Evolutionary conservation across 2,113 vertebrate species (phyloP).

Genomic region (Protomyctophum bolini): DNA sequence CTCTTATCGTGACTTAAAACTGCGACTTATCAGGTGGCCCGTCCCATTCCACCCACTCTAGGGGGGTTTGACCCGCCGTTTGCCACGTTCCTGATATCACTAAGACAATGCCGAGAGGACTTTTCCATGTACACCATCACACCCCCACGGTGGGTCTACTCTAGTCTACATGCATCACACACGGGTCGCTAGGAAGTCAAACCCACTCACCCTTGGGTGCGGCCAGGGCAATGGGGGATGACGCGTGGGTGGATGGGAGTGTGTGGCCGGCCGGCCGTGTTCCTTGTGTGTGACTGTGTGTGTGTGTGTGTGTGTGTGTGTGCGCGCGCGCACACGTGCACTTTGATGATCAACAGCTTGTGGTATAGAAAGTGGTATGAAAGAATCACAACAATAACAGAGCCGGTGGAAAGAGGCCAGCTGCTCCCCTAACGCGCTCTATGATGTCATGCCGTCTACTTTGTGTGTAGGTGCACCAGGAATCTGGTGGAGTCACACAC

Average conservation of each 20-base stretch:
- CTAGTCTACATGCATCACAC: conserved; percentile 49
- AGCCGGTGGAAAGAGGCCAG: conserved; percentile 49
- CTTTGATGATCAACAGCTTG: conserved; percentile 23
- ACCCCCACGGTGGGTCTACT: conserved; percentile 36
- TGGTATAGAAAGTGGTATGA: conserved; percentile 45
- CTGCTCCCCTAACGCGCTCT: conserved; percentile 16
- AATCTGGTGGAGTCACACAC: conserved; percentile 29
- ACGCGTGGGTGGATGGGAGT: conserved; percentile 11
- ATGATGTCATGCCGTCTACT: conserved; percentile 62
- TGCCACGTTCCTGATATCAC: conserved; percentile 44
- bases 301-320: conserved; percentile 11
- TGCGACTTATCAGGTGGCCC: conserved; percentile 49
- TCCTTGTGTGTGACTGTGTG: conserved; percentile 6
- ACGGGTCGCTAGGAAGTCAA: conserved; percentile 36
- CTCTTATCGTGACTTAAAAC: conserved; percentile 42
- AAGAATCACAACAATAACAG: conserved; percentile 59
- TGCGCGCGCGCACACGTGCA: not conserved
- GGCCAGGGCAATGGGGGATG: conserved; percentile 28
- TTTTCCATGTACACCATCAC: conserved; percentile 63
- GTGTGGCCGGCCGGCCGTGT: not conserved
- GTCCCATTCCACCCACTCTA: conserved; percentile 32
- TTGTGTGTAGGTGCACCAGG: conserved; percentile 36
- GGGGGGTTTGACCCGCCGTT: conserved; percentile 40
- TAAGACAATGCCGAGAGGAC: conserved; percentile 48
- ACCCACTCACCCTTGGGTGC: conserved; percentile 66